Percentiles rank a stretch among this genome's conserved stretches.
Conservation (phyloP, 2,888 invertebrate species). For the Vanessa cardui region DNA sequence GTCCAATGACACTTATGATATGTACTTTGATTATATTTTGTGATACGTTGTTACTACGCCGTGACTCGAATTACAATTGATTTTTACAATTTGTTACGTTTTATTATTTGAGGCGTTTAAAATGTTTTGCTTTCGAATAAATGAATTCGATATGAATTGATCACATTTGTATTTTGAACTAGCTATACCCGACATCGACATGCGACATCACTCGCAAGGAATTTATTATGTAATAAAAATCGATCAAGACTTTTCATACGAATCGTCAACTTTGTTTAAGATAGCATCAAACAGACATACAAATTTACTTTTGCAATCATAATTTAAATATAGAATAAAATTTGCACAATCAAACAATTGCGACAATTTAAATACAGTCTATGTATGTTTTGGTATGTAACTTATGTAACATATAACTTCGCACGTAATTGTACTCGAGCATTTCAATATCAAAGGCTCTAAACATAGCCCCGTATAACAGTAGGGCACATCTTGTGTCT, state of each 20-base stretch:
- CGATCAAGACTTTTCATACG: too few relatives aligned
- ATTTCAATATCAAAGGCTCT: constrained; percentile 36
- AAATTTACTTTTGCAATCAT: not conserved
- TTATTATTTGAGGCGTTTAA: not conserved
- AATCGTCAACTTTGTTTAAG: too few relatives aligned
- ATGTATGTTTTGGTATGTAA: too few relatives aligned
- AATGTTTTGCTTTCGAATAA: not conserved
- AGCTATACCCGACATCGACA: too few relatives aligned
- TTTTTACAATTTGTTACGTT: not conserved
- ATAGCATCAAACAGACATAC: not conserved
- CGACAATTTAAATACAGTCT: too few relatives aligned
- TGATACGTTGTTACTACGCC: constrained; percentile 22
- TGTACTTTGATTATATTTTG: constrained; percentile 23
- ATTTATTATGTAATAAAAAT: too few relatives aligned
- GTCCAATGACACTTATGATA: constrained; percentile 48
- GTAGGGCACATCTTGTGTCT: constrained; percentile 44
- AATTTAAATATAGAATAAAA: too few relatives aligned
- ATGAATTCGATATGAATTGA: not conserved
- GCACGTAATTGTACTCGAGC: constrained; percentile 16
- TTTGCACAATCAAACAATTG: too few relatives aligned
- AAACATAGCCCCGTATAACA: constrained; percentile 29
- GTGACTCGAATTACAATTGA: constrained; percentile 14
- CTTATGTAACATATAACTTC: constrained; percentile 4
- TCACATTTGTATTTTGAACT: not conserved
- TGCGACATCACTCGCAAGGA: too few relatives aligned